Evolutionary conservation across 2,888 invertebrate species (phyloP).

Genomic region (Bhutanitis thaidina): DNA sequence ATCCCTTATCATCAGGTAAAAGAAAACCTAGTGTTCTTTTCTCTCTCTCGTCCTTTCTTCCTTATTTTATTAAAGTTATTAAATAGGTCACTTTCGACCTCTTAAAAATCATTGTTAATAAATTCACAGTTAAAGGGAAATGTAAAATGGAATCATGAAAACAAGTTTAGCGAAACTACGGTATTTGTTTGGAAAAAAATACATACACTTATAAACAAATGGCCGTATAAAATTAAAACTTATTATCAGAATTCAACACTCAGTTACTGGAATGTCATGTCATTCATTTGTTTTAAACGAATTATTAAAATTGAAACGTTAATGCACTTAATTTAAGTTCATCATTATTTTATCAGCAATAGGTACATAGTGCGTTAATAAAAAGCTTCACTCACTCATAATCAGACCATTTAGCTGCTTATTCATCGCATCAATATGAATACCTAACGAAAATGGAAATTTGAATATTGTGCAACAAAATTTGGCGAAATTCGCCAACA

Average conservation of each 20-base stretch:
- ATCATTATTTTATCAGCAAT: constrained; percentile 21
- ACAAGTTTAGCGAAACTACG: too few species aligned
- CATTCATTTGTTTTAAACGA: constrained; percentile 18
- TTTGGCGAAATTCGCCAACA: constrained; percentile 48
- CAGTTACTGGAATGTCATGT: neutral
- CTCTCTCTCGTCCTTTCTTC: too few species aligned
- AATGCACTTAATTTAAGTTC: constrained; percentile 20
- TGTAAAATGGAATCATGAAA: too few species aligned
- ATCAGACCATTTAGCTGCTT: constrained; percentile 51
- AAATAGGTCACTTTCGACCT: too few species aligned
- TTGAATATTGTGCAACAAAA: constrained; percentile 60
- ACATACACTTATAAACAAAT: too few species aligned
- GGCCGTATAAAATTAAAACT: too few species aligned
- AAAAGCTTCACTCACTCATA: constrained; percentile 36
- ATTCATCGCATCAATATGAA: constrained; percentile 58
- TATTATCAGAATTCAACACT: neutral
- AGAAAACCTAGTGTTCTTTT: too few species aligned
- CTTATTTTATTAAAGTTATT: too few species aligned
- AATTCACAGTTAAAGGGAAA: too few species aligned
- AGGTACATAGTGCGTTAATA: constrained; percentile 23
- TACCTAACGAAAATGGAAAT: constrained; percentile 61
- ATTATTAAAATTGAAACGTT: constrained; percentile 21
- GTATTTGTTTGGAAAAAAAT: too few species aligned
- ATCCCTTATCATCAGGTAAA: too few species aligned
- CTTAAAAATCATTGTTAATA: too few species aligned